A percentile compares a stretch with the other conserved stretches of the same genome.
phyloP scores from a whole-genome alignment of 2,888 invertebrate species.

The Alentia gelatinosa region DNA sequence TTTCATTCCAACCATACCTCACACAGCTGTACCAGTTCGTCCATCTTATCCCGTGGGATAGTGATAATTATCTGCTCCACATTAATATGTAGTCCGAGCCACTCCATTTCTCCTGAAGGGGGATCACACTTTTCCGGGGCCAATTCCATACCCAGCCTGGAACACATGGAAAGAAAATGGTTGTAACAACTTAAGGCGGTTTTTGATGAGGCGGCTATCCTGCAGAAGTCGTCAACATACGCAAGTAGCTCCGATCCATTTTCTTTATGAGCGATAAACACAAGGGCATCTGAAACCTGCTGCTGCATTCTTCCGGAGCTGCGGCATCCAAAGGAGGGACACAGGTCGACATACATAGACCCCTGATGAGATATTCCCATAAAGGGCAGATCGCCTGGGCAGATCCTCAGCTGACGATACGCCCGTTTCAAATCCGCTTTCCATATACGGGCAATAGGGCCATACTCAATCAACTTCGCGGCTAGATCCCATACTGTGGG shows the following conservation, averaged over 20 bases:
- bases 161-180: neutral
- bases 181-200: neutral
- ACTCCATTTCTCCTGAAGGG: neutral
- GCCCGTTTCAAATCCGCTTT: neutral
- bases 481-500: neutral
- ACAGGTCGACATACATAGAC: neutral
- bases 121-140: neutral
- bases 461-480: neutral
- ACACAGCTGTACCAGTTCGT: neutral
- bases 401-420: neutral
- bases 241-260: neutral
- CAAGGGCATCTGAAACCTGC: neutral
- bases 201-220: neutral
- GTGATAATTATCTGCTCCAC: neutral
- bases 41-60: neutral
- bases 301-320: neutral
- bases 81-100: neutral
- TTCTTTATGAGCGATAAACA: neutral
- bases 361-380: neutral
- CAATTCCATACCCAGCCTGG: neutral
- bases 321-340: neutral
- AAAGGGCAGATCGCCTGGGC: neutral
- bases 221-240: neutral
- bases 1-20: neutral
- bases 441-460: neutral